phyloP scores from a whole-genome alignment of 2,888 invertebrate species.

The Scaptomyza reducta region DNA sequence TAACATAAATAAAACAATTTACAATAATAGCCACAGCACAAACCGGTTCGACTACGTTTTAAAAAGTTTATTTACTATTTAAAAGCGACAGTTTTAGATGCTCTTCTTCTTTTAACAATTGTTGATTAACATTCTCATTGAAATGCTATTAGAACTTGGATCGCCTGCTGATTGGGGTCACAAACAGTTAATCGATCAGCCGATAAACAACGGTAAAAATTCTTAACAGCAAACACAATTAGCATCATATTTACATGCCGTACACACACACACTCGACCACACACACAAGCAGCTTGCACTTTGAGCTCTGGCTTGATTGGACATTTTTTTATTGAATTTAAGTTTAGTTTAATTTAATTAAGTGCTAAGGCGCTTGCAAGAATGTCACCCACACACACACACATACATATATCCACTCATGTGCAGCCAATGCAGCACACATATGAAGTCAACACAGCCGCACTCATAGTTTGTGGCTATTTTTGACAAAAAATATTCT shows the following conservation, averaged over 20 bases:
- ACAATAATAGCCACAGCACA: slow-evolving; percentile 1
- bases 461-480: slow-evolving; percentile 30
- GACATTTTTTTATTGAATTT: slow-evolving; percentile 34
- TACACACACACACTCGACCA: slow-evolving; percentile 7
- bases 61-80: not conserved
- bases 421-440: slow-evolving; percentile 26
- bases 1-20: not conserved
- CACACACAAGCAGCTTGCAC: slow-evolving; percentile 26
- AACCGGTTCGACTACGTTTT: slow-evolving; percentile 21
- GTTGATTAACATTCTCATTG: slow-evolving; percentile 10
- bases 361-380: slow-evolving; percentile 42
- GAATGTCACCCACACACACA: slow-evolving; percentile 45
- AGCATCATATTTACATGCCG: slow-evolving; percentile 10
- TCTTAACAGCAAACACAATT: slow-evolving; percentile 19
- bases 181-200: slow-evolving; percentile 30
- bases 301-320: slow-evolving; percentile 42
- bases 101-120: slow-evolving; percentile 8
- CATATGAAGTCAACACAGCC: slow-evolving; percentile 18
- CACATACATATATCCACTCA: slow-evolving; percentile 15
- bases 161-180: slow-evolving; percentile 24
- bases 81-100: slow-evolving; percentile 21
- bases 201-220: slow-evolving; percentile 33
- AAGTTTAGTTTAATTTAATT: slow-evolving; percentile 56
- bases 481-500: slow-evolving; percentile 47
- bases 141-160: slow-evolving; percentile 26